These are phyloP conservation scores for Drosophila chauvacae DNA, from an alignment of 1,140 invertebrate species.

Conservation along the genomic window DNA sequence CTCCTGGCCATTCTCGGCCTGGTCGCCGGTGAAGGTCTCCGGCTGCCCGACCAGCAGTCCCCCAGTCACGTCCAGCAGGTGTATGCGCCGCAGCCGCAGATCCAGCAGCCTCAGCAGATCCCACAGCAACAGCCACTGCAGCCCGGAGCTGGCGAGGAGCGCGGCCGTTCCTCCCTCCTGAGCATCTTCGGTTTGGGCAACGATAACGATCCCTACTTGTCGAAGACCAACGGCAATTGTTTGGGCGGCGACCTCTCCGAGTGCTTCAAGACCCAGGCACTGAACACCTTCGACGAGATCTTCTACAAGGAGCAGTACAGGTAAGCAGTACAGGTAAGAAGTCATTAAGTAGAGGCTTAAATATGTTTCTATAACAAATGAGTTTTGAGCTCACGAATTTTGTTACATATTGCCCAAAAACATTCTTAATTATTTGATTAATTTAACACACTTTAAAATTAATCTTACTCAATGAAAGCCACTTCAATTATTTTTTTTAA, in stretches of 20 bases:
- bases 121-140: conserved; percentile 55
- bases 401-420: no score
- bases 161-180: conserved; percentile 85
- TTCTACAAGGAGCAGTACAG: conserved; percentile 88
- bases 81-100: conserved; percentile 68
- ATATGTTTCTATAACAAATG: no score
- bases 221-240: conserved; percentile 89
- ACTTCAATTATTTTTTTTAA: background rate
- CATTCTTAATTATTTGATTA: background rate
- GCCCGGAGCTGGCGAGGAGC: conserved; percentile 65
- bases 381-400: background rate
- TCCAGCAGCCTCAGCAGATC: conserved; percentile 60
- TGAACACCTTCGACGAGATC: conserved; percentile 90
- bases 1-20: conserved; percentile 59
- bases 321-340: conserved; percentile 83
- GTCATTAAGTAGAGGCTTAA: background rate
- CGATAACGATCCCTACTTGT: conserved; percentile 90
- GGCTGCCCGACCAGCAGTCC: conserved; percentile 86
- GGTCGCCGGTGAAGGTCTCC: conserved; percentile 86
- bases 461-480: background rate
- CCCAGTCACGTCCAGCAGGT: conserved; percentile 76
- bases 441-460: background rate
- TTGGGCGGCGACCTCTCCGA: conserved; percentile 91
- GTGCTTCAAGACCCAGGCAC: conserved; percentile 91
- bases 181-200: conserved; percentile 90